A percentile compares a stretch with the other conserved stretches of the same genome.
These are phyloP conservation scores for Pleuronectes platessa DNA, from an alignment of 2,113 vertebrate genomes.

Conservation along the genomic window DNA sequence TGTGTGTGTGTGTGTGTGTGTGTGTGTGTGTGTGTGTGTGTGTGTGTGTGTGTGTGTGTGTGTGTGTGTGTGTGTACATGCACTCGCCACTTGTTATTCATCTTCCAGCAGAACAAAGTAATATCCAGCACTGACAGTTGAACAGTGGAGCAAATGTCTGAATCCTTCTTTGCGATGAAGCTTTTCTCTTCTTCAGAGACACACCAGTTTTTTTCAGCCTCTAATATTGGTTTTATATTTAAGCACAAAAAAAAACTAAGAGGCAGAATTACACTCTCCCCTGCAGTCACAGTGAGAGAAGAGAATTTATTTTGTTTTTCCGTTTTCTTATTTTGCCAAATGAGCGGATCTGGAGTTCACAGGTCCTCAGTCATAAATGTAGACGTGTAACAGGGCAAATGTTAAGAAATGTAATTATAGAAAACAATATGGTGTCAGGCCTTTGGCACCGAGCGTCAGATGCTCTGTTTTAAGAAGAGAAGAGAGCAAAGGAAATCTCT, in stretches of 20 bases:
- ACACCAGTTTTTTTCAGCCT: slow-evolving; percentile 25
- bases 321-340: too few relatives aligned
- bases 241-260: slow-evolving; percentile 30
- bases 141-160: neutral
- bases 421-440: slow-evolving; percentile 65
- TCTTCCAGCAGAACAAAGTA: slow-evolving; percentile 11
- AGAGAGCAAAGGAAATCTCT: slow-evolving; percentile 42
- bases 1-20: neutral
- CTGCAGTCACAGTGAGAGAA: too few relatives aligned
- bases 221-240: slow-evolving; percentile 47
- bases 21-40: slow-evolving; percentile 14
- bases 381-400: slow-evolving; percentile 58
- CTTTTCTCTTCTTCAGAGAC: neutral
- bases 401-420: slow-evolving; percentile 67
- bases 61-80: neutral
- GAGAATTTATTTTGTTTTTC: too few relatives aligned
- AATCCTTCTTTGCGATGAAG: neutral
- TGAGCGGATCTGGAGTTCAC: too few relatives aligned
- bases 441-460: slow-evolving; percentile 57
- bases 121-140: neutral
- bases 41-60: slow-evolving; percentile 21
- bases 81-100: neutral
- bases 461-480: slow-evolving; percentile 50
- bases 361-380: slow-evolving; percentile 31
- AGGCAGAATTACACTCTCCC: neutral